phyloP scores from a whole-genome alignment of 2,888 invertebrate genomes.

The Heliconius cydno region DNA sequence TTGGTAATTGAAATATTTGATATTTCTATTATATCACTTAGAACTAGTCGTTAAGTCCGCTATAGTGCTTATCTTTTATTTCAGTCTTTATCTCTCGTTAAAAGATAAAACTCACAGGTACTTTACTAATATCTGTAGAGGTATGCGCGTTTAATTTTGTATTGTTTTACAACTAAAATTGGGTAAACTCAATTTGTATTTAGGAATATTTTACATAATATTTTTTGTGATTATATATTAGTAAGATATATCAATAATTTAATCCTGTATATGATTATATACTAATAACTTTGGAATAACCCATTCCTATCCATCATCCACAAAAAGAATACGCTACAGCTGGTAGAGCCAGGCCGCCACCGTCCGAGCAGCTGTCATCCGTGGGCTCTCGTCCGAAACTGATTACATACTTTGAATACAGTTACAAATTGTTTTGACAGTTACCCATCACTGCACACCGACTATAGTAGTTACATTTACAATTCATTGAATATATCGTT shows the following conservation, averaged over 20 bases:
- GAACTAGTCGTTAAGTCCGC: not conserved
- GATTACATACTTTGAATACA: constrained; percentile 8
- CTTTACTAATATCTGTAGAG: not conserved
- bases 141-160: not conserved
- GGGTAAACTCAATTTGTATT: too few species aligned
- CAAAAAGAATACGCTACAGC: too few species aligned
- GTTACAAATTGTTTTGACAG: constrained; percentile 32
- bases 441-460: not conserved
- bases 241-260: too few species aligned
- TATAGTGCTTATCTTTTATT: not conserved
- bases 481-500: not conserved
- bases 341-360: not conserved
- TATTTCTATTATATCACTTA: not conserved
- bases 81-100: not conserved
- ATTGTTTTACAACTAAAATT: not conserved
- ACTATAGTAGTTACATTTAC: not conserved
- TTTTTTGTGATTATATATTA: too few species aligned
- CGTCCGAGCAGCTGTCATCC: constrained; percentile 1
- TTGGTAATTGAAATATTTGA: not conserved
- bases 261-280: too few species aligned
- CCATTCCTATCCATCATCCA: not conserved
- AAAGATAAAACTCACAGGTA: constrained; percentile 5
- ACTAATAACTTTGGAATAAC: not conserved
- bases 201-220: too few species aligned
- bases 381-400: constrained; percentile 20